Percentiles rank a stretch among this genome's conserved stretches.
Conservation (phyloP, 2,113 vertebrate genomes). For the Bubalus kerabau region DNA sequence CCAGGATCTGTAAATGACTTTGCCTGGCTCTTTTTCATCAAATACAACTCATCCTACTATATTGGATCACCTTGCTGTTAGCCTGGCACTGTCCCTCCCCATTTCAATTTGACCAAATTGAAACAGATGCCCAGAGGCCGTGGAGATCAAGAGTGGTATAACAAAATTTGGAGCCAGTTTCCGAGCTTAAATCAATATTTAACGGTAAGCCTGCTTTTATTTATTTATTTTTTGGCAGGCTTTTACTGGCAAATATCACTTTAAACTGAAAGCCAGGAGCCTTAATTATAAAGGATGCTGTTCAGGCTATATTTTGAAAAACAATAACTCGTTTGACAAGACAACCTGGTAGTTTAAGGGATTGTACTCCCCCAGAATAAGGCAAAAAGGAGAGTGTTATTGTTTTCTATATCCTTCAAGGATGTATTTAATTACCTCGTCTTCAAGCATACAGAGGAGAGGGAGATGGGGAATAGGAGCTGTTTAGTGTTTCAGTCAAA, state of each 20-base stretch:
- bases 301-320: conserved; percentile 52
- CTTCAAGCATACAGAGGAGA: not conserved
- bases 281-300: conserved; percentile 59
- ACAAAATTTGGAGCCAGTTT: conserved; percentile 59
- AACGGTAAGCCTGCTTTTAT: conserved; percentile 50
- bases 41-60: conserved; percentile 41
- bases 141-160: conserved; percentile 51
- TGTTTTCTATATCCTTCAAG: conserved; percentile 39
- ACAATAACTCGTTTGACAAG: conserved; percentile 45
- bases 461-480: not conserved
- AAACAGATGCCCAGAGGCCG: conserved; percentile 59
- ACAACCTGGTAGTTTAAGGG: conserved; percentile 32
- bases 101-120: conserved; percentile 61
- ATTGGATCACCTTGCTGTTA: conserved; percentile 21
- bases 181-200: conserved; percentile 61
- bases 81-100: conserved; percentile 43
- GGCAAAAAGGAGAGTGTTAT: not conserved
- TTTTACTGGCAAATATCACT: conserved; percentile 57
- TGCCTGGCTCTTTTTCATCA: conserved; percentile 48
- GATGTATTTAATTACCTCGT: conserved; percentile 40
- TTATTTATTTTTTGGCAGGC: conserved; percentile 66
- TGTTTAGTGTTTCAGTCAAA: not conserved
- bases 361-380: not conserved
- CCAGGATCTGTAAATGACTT: conserved; percentile 23
- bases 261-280: conserved; percentile 61